Evolutionary conservation across 64 coral and sea anemone genomes (phyloP).

Genomic region (Hydrozoanthus tunicans): DNA sequence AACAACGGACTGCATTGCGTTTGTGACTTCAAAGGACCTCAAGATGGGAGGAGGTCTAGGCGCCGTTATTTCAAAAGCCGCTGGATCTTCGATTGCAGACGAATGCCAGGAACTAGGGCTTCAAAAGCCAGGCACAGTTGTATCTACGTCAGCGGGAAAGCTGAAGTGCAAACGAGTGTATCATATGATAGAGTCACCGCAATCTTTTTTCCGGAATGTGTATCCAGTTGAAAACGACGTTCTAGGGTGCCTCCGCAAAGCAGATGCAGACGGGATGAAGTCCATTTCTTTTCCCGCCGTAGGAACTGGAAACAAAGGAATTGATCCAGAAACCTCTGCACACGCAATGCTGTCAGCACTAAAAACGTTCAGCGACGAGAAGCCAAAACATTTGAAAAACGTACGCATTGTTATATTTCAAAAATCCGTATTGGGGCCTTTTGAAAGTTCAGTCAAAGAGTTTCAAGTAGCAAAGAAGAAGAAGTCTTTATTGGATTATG

Average conservation of each 20-base stretch:
- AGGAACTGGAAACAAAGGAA: neutral
- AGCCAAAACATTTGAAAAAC: neutral
- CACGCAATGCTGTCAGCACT: neutral
- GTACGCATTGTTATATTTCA: slow-evolving; percentile 13
- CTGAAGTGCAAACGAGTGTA: slow-evolving; percentile 1
- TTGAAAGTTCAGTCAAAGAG: neutral
- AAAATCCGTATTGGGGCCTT: neutral
- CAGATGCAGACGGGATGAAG: slow-evolving; percentile 10
- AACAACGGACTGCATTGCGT: slow-evolving; percentile 1
- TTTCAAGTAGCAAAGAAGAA: neutral
- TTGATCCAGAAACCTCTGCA: neutral
- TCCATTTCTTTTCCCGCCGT: slow-evolving; percentile 7
- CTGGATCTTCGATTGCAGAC: neutral
- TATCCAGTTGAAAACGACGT: slow-evolving; percentile 4
- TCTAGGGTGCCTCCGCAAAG: neutral
- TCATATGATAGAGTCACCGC: neutral
- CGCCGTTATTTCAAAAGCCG: neutral
- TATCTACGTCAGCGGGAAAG: neutral
- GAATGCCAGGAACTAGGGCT: neutral
- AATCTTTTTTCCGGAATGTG: neutral
- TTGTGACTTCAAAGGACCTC: neutral
- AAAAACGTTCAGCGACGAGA: slow-evolving; percentile 5
- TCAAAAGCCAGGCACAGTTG: neutral
- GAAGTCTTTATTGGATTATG: neutral
- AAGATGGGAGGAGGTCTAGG: neutral